Conservation (phyloP, 1,140 invertebrate species). For the Magallana ariakensis region DNA sequence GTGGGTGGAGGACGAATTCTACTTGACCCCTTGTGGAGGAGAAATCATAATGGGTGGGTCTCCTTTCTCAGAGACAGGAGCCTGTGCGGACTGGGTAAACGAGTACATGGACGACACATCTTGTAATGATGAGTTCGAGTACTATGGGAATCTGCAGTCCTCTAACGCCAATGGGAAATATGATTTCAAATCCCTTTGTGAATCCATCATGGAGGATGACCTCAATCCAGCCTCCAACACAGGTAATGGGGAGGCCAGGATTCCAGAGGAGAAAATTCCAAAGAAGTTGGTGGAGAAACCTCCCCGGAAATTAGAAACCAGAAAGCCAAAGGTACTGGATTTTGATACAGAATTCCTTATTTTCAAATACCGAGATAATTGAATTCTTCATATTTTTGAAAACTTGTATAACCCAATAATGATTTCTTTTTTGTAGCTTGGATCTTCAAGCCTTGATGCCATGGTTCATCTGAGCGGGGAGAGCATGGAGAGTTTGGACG, state of each 20-base stretch:
- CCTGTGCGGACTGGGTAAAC: constrained; percentile 69
- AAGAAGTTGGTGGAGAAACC: constrained; percentile 13
- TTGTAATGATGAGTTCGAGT: constrained; percentile 62
- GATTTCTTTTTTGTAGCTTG: constrained; percentile 1
- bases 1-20: constrained; percentile 75
- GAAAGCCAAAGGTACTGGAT: neutral
- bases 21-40: constrained; percentile 70
- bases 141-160: constrained; percentile 54
- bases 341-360: neutral
- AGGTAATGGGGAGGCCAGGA: constrained; percentile 39
- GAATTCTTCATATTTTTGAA: neutral
- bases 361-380: neutral
- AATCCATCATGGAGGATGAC: constrained; percentile 44
- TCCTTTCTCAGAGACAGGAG: constrained; percentile 64
- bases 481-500: constrained; percentile 75
- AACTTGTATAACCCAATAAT: neutral
- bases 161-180: constrained; percentile 20
- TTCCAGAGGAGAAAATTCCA: constrained; percentile 22
- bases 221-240: neutral
- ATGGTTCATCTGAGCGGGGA: constrained; percentile 63
- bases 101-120: constrained; percentile 63
- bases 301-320: neutral
- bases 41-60: constrained; percentile 70
- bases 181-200: constrained; percentile 35
- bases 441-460: constrained; percentile 55